A percentile compares a stretch with the other conserved stretches of the same genome.
phyloP scores from a whole-genome alignment of 2,888 invertebrate genomes.

The Tipula confusa region DNA sequence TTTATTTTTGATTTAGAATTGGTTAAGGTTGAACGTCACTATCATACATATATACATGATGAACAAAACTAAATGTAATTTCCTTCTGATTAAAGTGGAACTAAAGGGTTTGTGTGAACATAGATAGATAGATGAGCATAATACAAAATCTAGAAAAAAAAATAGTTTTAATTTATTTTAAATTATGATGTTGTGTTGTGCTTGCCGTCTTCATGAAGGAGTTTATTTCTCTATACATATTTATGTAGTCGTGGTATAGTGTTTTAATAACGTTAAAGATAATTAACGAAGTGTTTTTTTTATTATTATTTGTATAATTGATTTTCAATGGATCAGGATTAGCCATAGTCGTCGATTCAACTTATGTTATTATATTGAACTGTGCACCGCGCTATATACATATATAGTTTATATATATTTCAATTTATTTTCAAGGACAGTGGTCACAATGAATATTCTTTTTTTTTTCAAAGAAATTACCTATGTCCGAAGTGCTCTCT shows the following conservation, averaged over 20 bases:
- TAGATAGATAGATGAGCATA: not conserved
- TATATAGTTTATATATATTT: not conserved
- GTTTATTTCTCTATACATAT: not conserved
- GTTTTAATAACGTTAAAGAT: not conserved
- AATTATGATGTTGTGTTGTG: slow-evolving; percentile 9
- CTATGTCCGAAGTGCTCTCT: not conserved
- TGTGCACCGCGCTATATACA: not conserved
- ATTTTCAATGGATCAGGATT: slow-evolving; percentile 12
- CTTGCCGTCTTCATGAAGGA: not conserved
- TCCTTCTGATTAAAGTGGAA: slow-evolving; percentile 9
- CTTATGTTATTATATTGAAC: not conserved
- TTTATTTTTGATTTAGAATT: not conserved
- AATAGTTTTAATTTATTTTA: not conserved
- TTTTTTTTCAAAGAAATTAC: not conserved
- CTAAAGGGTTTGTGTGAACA: not conserved
- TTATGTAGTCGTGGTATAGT: no score
- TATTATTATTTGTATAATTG: not conserved
- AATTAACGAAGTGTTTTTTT: not conserved
- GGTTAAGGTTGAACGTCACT: not conserved
- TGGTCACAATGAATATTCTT: not conserved
- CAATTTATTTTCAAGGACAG: not conserved
- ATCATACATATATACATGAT: not conserved
- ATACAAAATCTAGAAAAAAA: not conserved
- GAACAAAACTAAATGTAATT: not conserved
- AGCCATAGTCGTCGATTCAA: not conserved